Conservation (phyloP, 2,888 invertebrate genomes). For the Periphyllus acericola region DNA sequence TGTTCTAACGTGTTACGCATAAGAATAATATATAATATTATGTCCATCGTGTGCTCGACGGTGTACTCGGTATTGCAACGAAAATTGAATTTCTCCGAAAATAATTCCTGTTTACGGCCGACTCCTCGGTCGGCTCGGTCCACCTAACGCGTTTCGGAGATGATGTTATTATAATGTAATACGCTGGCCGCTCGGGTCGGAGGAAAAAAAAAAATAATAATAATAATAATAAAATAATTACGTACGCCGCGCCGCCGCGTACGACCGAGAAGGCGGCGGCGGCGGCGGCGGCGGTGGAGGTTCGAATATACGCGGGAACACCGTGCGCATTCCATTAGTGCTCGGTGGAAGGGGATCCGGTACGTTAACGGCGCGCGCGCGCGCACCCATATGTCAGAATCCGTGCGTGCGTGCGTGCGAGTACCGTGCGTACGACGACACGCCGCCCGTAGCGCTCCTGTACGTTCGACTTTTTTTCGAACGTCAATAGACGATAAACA, state of each 20-base stretch:
- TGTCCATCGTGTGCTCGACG: no score
- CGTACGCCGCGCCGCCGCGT: background rate
- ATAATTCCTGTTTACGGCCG: background rate
- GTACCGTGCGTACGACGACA: background rate
- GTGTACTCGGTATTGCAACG: no score
- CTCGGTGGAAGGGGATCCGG: background rate
- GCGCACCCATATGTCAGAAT: background rate
- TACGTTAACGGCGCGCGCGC: background rate
- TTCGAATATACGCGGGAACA: constrained; percentile 52
- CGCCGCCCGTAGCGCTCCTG: background rate
- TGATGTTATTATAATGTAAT: no score
- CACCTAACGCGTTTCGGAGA: background rate
- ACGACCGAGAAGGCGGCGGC: background rate
- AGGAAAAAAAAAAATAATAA: background rate
- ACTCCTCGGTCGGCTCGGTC: background rate
- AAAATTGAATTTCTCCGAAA: no score
- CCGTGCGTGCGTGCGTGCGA: background rate
- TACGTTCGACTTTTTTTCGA: background rate
- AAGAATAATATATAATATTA: no score
- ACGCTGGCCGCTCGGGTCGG: background rate
- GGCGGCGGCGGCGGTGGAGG: background rate
- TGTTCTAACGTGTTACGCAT: no score
- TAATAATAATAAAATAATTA: background rate
- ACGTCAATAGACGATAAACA: background rate
- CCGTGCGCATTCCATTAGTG: background rate